These are phyloP conservation scores for Trematocara nigrifrons DNA, from an alignment of 2,113 vertebrate genomes.

Conservation along the genomic window DNA sequence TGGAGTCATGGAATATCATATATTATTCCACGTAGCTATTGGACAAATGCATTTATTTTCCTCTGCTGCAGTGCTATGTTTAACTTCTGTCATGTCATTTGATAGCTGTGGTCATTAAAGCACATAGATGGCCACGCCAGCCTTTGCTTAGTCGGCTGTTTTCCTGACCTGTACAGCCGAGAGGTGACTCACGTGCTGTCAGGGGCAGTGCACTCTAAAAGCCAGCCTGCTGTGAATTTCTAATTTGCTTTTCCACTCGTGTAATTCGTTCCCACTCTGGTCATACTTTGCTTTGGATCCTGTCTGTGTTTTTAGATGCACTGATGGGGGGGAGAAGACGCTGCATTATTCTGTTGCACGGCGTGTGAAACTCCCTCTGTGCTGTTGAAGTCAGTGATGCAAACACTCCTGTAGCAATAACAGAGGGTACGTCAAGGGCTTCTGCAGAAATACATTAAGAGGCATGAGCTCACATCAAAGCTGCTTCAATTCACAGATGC, in stretches of 20 bases:
- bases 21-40: neutral
- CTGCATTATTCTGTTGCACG: constrained; percentile 41
- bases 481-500: neutral
- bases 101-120: constrained; percentile 51
- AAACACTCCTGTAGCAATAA: constrained; percentile 33
- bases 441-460: constrained; percentile 25
- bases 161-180: constrained; percentile 39
- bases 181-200: constrained; percentile 46
- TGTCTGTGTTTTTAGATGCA: constrained; percentile 21
- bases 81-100: constrained; percentile 37
- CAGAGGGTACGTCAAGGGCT: constrained; percentile 69
- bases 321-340: constrained; percentile 25
- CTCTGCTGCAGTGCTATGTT: constrained; percentile 40
- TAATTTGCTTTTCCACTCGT: constrained; percentile 52
- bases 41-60: constrained; percentile 19
- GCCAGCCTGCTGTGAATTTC: constrained; percentile 49
- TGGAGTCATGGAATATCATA: neutral
- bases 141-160: constrained; percentile 55
- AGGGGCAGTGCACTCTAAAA: constrained; percentile 32
- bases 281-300: constrained; percentile 24
- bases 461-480: constrained; percentile 13
- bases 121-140: constrained; percentile 27
- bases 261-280: constrained; percentile 25
- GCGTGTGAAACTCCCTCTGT: constrained; percentile 52
- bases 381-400: constrained; percentile 49